Percentiles rank a stretch among this genome's conserved stretches.
phyloP scores from a whole-genome alignment of 1,140 invertebrate genomes.

The Lepidurus apus region DNA sequence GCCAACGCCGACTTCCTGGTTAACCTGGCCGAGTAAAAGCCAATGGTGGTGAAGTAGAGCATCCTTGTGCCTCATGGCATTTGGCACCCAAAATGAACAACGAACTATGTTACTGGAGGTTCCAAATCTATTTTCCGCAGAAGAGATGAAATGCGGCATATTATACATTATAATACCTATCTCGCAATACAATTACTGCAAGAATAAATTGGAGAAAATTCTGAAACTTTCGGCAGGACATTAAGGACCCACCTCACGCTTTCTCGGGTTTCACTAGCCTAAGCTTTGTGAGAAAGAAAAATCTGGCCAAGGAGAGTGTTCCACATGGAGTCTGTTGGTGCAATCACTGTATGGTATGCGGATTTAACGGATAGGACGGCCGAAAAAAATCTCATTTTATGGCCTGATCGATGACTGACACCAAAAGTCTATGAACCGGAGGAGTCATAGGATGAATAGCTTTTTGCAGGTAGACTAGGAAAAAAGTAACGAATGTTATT shows the following conservation, averaged over 20 bases:
- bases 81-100: constrained; percentile 6
- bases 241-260: too few relatives aligned
- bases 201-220: too few relatives aligned
- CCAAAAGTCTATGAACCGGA: neutral
- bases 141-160: too few relatives aligned
- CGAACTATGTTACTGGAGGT: neutral
- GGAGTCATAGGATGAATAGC: neutral
- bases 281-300: too few relatives aligned
- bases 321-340: neutral
- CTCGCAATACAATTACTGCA: too few relatives aligned
- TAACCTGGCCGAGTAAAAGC: constrained; percentile 17
- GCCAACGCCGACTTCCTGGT: neutral
- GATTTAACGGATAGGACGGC: neutral
- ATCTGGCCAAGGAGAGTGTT: too few relatives aligned
- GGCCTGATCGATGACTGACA: neutral
- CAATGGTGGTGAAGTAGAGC: constrained; percentile 1
- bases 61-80: constrained; percentile 8
- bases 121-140: too few relatives aligned
- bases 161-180: too few relatives aligned
- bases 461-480: neutral
- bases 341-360: neutral
- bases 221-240: too few relatives aligned
- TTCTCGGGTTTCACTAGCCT: too few relatives aligned
- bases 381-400: neutral
- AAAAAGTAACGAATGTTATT: neutral